phyloP scores from a whole-genome alignment of 53 echinoderm and acorn worm genomes.

The Antedon mediterranea region DNA sequence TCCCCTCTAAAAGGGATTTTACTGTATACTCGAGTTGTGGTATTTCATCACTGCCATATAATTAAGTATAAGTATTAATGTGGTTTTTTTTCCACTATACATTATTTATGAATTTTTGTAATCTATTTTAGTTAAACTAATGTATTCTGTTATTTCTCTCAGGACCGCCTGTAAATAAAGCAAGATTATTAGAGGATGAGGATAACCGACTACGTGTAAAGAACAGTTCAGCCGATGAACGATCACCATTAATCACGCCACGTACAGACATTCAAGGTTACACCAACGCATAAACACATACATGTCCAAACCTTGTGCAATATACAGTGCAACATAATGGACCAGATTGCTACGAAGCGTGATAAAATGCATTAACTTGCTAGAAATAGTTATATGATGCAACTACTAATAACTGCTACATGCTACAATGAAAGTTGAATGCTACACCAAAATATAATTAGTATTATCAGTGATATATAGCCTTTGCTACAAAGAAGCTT shows the following conservation, averaged over 20 bases:
- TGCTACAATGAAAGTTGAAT: too few species aligned
- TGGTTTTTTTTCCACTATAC: too few species aligned
- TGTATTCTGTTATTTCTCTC: neutral
- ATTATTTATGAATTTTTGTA: too few species aligned
- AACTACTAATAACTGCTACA: too few species aligned
- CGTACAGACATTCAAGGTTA: slow-evolving; percentile 9
- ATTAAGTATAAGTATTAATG: too few species aligned
- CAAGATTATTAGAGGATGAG: slow-evolving; percentile 46
- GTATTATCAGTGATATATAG: too few species aligned
- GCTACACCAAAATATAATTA: too few species aligned
- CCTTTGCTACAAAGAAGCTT: too few species aligned
- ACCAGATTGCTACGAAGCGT: neutral
- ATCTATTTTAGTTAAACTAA: too few species aligned
- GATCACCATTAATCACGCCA: slow-evolving; percentile 10
- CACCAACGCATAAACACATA: slow-evolving; percentile 14
- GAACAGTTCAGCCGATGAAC: slow-evolving; percentile 5
- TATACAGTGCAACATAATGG: neutral
- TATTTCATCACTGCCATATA: too few species aligned
- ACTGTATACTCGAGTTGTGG: too few species aligned
- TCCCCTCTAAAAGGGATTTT: too few species aligned
- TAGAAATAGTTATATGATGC: neutral
- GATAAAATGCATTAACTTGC: neutral
- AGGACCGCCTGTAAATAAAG: slow-evolving; percentile 71
- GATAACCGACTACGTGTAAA: slow-evolving; percentile 7
- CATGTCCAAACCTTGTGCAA: neutral